Evolutionary conservation across 23 tunicate species (phyloP), one percentile per base, ranked within the genome.

Genomic region (Aplidium turbinatum): DNA sequence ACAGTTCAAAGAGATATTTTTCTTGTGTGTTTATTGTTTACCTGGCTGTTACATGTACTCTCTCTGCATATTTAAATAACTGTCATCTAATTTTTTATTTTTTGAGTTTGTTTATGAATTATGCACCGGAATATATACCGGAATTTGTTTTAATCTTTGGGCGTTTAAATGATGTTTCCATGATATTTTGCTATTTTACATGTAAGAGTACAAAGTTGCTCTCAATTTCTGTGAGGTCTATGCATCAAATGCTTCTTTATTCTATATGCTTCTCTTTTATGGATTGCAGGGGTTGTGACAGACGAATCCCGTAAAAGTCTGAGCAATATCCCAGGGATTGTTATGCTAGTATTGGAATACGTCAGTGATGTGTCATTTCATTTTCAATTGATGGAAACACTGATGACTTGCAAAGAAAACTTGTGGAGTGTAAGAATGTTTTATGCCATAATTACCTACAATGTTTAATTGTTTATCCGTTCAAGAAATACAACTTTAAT

Each of bases 321-420:
- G 35, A 79, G 72, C 48, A 53, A 50, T 19, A 73, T 91, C 26
- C 91, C 91, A 42, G 45, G 76, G 35, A 67, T 91, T 4, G 73
- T 84, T 5, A 66, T 80, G 18, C 32, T 84, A 16, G 78, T 84
- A 25, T 50, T 91, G 68, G 86, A 91, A 42, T 67, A 33, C 58
- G 76, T 84, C 26, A 54, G 50, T 6, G 87, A 91, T 47, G 73
- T 75, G 19, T 68, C 80, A 30, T 77, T 68, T 11, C 97, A 91
- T 55, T 85, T 80, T 75, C 90, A 79, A 57, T 54, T 91, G 19
- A 68, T 91, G 34, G 91, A 91, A 47, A 79, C 82, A 21, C 70
- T 84, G 29, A 91, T 91, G 97, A 18, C 84, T n/a, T 79, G 73
- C 34, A 91, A 91, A 78, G 28, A 65, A 57, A 78, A 91, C 38